A percentile compares a stretch with the other conserved stretches of the same genome.
Conservation (phyloP, 2,797 vertebrate species). For the Morus bassanus region DNA sequence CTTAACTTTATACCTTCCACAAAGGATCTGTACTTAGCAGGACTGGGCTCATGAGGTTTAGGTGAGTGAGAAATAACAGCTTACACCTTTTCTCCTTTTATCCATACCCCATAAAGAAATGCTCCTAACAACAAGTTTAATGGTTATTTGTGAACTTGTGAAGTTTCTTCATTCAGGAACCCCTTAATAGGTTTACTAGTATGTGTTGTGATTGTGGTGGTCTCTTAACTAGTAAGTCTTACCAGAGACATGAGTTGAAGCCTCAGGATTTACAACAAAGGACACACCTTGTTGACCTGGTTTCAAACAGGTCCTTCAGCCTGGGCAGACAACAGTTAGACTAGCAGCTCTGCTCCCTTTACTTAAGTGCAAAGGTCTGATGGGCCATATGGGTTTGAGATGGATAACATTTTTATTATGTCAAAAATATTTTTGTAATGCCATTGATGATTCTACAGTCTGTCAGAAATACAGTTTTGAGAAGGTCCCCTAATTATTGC, state of each 20-base stretch:
- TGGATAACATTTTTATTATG: not conserved
- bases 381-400: not conserved
- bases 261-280: not conserved
- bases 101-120: not conserved
- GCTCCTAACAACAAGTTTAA: not conserved
- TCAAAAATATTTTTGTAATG: not conserved
- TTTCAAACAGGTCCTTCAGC: not conserved
- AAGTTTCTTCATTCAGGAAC: not conserved
- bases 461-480: conserved; percentile 7
- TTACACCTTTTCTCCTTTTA: not conserved
- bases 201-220: not conserved
- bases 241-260: not conserved
- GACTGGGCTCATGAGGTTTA: not conserved
- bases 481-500: not conserved
- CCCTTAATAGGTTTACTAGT: not conserved
- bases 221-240: not conserved
- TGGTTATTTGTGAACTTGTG: not conserved
- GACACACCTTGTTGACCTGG: not conserved
- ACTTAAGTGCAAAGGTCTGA: not conserved
- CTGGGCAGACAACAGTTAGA: not conserved
- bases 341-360: not conserved
- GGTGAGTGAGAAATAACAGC: not conserved
- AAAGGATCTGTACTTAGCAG: not conserved
- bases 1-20: not conserved
- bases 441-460: not conserved